Conservation (phyloP, 2,797 vertebrate genomes). For the Crenichthys baileyi region DNA sequence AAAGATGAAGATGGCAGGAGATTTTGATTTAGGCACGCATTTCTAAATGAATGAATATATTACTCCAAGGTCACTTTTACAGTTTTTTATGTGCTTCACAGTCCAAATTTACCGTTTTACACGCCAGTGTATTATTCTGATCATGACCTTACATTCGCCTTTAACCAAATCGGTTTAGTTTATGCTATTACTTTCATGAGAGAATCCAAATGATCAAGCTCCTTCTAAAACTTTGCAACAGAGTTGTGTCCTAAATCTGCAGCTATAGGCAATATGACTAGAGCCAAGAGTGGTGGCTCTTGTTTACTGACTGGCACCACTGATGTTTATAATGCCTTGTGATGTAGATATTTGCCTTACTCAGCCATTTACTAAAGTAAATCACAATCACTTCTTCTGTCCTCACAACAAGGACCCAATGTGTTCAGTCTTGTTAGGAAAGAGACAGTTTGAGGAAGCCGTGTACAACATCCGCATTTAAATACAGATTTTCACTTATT, state of each 20-base stretch:
- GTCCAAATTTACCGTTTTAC: not conserved
- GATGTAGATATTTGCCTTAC: too few species aligned
- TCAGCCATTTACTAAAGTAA: too few species aligned
- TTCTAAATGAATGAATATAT: slow-evolving; percentile 2
- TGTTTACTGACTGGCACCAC: not conserved
- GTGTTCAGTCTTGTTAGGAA: not conserved
- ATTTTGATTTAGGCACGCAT: not conserved
- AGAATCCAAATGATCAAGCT: not conserved
- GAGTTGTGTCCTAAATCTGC: not conserved
- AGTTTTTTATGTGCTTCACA: not conserved
- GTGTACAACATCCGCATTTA: not conserved
- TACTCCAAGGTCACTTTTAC: not conserved
- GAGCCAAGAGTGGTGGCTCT: not conserved
- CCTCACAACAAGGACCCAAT: not conserved
- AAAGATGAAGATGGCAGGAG: not conserved
- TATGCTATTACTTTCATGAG: not conserved
- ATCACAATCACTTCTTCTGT: too few species aligned
- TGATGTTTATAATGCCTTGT: not conserved
- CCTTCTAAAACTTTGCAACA: not conserved
- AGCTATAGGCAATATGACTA: not conserved
- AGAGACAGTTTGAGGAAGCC: not conserved
- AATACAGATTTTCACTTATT: not conserved
- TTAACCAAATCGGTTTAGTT: not conserved
- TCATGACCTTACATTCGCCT: not conserved
- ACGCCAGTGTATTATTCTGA: not conserved